These are phyloP conservation scores for Ophthalmolycus amberensis DNA, from an alignment of 2,113 vertebrate genomes.

Conservation along the genomic window DNA sequence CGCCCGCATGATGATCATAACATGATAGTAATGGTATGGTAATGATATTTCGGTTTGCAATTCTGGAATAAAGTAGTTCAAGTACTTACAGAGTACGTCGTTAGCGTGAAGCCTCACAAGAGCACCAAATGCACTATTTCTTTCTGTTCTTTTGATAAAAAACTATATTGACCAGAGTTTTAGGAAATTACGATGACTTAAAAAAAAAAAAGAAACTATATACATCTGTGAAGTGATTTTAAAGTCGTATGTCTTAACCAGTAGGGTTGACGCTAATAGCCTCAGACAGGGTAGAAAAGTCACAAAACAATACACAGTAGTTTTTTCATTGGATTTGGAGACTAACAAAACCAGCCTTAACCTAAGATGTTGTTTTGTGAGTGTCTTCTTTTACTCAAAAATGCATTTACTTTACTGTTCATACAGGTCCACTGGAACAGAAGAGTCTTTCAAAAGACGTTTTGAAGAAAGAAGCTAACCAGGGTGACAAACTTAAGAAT, in stretches of 20 bases:
- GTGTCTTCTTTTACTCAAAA: neutral
- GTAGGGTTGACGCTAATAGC: no score
- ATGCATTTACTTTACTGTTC: neutral
- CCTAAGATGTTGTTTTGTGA: neutral
- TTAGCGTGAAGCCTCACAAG: no score
- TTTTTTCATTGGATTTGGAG: neutral
- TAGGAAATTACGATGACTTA: neutral
- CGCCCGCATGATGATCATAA: no score
- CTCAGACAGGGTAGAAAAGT: no score
- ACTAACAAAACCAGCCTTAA: neutral
- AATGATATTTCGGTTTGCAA: no score
- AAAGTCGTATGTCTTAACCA: neutral
- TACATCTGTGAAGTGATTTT: neutral
- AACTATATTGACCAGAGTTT: neutral
- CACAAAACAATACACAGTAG: no score
- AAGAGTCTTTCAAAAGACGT: neutral
- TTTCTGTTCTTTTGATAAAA: neutral
- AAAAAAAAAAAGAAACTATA: neutral
- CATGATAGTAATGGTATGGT: no score
- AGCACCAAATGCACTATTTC: no score
- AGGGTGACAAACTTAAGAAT: constrained; percentile 70
- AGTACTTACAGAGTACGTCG: no score
- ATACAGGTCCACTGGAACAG: constrained; percentile 23
- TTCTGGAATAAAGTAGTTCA: no score
- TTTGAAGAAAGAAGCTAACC: constrained; percentile 49